Conservation (phyloP, 2,797 vertebrate genomes). For the Cyprinella venusta region DNA sequence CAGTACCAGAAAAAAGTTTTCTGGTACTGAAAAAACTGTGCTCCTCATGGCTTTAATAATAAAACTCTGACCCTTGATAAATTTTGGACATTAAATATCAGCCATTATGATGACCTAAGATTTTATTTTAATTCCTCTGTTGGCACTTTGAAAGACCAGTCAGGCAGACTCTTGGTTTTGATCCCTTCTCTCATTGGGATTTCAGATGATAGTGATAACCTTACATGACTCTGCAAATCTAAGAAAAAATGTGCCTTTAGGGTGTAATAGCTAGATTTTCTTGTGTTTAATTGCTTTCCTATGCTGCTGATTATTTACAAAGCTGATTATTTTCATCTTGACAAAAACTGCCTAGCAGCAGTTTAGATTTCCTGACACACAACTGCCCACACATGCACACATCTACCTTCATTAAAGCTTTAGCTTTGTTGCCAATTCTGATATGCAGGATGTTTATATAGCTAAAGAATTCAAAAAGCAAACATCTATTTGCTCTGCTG, state of each 20-base stretch:
- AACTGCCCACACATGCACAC: slow-evolving; percentile 21
- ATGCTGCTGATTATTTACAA: slow-evolving; percentile 40
- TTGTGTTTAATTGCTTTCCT: slow-evolving; percentile 32
- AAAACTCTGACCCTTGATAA: neutral
- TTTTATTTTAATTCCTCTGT: neutral
- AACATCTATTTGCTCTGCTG: neutral
- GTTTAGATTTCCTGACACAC: slow-evolving; percentile 16
- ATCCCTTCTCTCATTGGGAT: neutral
- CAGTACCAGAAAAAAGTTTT: too few species aligned
- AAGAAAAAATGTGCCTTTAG: slow-evolving; percentile 7
- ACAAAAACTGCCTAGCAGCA: slow-evolving; percentile 37
- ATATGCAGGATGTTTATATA: neutral
- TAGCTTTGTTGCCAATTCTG: neutral
- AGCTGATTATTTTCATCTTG: slow-evolving; percentile 40
- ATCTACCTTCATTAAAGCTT: neutral
- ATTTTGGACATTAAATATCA: neutral
- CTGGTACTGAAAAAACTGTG: too few species aligned
- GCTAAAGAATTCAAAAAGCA: neutral
- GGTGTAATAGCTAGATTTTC: slow-evolving; percentile 16
- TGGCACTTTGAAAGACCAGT: neutral
- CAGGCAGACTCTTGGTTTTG: neutral
- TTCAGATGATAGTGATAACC: slow-evolving; percentile 19
- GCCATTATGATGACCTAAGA: neutral
- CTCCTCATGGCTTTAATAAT: neutral
- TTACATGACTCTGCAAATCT: slow-evolving; percentile 23